phyloP scores from a whole-genome alignment of 2,113 vertebrate genomes.

The Cinclus cinclus region DNA sequence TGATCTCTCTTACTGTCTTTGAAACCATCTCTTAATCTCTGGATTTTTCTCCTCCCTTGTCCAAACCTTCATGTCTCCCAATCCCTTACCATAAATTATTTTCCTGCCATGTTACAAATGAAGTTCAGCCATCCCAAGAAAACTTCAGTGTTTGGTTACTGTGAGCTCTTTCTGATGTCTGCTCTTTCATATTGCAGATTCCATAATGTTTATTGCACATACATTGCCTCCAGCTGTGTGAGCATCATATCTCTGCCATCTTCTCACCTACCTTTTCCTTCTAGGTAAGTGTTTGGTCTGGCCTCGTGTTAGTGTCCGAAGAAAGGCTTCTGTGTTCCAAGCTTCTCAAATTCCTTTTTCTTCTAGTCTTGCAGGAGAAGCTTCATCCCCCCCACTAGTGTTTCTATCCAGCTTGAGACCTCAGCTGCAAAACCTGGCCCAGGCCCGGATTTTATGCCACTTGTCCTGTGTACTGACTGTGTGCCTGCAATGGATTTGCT shows the following conservation, averaged over 20 bases:
- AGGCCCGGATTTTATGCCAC: constrained; percentile 64
- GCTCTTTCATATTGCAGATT: constrained; percentile 29
- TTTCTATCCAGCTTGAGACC: constrained; percentile 55
- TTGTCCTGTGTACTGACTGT: constrained; percentile 71
- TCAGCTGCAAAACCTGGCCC: background rate
- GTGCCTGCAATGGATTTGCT: constrained; percentile 72
- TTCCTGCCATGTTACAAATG: background rate
- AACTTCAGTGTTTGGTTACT: background rate
- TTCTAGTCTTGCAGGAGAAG: constrained; percentile 32
- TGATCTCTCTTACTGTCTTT: background rate
- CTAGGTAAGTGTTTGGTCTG: background rate
- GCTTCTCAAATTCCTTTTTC: background rate
- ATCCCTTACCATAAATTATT: background rate
- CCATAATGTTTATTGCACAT: constrained; percentile 73
- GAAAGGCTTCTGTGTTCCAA: background rate
- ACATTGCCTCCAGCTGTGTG: constrained; percentile 71
- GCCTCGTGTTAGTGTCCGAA: background rate
- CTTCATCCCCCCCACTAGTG: constrained; percentile 8
- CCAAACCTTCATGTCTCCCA: background rate
- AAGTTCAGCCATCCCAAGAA: background rate
- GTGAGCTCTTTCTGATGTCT: background rate
- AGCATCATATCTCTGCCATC: constrained; percentile 36
- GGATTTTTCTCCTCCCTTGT: background rate
- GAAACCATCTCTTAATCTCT: background rate
- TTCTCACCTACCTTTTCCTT: background rate